A percentile compares a stretch with the other conserved stretches of the same genome.
phyloP scores from a whole-genome alignment of 2,113 vertebrate species.

The Prunella fulvescens region DNA sequence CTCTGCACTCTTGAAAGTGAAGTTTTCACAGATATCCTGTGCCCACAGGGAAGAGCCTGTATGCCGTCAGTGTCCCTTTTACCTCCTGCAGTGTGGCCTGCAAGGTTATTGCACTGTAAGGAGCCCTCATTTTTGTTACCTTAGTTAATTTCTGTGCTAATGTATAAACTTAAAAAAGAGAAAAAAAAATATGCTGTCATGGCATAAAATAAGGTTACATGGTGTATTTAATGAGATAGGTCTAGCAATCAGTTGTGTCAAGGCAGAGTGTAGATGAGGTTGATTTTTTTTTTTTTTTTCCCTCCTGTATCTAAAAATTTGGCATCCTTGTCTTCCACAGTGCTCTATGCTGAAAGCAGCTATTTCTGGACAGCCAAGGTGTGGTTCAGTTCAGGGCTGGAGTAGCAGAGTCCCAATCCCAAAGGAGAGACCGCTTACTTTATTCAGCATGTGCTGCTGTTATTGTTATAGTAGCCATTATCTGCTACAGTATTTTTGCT shows the following conservation, averaged over 20 bases:
- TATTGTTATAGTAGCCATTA: background rate
- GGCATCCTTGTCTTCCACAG: background rate
- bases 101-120: background rate
- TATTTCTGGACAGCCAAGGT: background rate
- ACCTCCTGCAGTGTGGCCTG: background rate
- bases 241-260: background rate
- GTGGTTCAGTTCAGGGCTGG: background rate
- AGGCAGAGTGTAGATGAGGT: background rate
- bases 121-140: background rate
- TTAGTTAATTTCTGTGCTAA: background rate
- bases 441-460: background rate
- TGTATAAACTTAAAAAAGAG: background rate
- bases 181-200: background rate
- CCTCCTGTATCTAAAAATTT: background rate
- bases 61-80: background rate
- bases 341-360: background rate
- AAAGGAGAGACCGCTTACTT: background rate
- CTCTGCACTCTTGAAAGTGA: background rate
- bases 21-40: background rate
- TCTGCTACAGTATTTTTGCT: background rate
- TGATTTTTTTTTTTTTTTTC: background rate
- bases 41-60: background rate
- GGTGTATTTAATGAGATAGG: background rate
- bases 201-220: background rate
- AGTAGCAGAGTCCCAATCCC: background rate